phyloP scores from a whole-genome alignment of 2,113 vertebrate genomes.

The Atherinomorus stipes region DNA sequence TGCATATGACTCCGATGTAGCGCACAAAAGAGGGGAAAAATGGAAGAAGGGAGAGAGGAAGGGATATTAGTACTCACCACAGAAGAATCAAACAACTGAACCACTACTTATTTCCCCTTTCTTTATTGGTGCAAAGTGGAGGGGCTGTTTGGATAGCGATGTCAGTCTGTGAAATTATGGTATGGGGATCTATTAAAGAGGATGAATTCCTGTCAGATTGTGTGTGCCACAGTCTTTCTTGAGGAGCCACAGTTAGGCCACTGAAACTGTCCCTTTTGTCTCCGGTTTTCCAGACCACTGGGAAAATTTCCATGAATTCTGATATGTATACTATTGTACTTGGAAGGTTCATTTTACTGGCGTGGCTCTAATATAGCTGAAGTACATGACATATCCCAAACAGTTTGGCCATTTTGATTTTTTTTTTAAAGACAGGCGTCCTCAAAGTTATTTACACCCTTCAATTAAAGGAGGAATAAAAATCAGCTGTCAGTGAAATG shows the following conservation, averaged over 20 bases:
- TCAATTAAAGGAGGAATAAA: too few species aligned
- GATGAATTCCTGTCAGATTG: conserved; percentile 4
- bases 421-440: too few species aligned
- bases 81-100: conserved; percentile 68
- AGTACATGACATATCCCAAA: too few species aligned
- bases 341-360: not conserved
- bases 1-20: conserved; percentile 61
- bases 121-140: conserved; percentile 28
- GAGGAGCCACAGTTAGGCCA: not conserved
- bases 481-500: too few species aligned
- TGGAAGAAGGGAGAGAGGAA: conserved; percentile 33
- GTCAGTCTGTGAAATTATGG: conserved; percentile 10
- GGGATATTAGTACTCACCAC: conserved; percentile 61
- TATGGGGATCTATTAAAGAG: conserved; percentile 4
- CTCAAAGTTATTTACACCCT: too few species aligned
- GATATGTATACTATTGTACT: not conserved
- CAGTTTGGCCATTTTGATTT: not conserved
- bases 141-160: conserved; percentile 18
- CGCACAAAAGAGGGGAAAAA: conserved; percentile 27
- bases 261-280: not conserved
- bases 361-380: too few species aligned
- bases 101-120: conserved; percentile 61
- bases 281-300: not conserved
- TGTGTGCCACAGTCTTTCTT: not conserved
- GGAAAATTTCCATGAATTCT: not conserved